These are phyloP conservation scores for Antheraea assamensis DNA, from an alignment of 2,888 invertebrate genomes.

Conservation along the genomic window DNA sequence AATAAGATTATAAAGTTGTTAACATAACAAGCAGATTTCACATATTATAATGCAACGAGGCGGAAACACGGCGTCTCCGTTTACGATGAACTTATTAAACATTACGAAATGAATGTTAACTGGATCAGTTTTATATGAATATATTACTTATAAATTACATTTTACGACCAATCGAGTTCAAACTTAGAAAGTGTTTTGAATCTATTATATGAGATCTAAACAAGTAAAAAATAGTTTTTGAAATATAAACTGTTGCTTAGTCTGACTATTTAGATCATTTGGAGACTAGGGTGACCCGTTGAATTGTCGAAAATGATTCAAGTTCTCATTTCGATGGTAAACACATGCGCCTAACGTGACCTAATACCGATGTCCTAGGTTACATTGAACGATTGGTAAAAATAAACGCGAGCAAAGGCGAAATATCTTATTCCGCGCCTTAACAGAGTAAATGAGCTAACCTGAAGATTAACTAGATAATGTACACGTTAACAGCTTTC, in stretches of 20 bases:
- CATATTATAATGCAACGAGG: neutral
- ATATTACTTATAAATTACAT: neutral
- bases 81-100: neutral
- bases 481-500: too few relatives aligned
- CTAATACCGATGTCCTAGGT: too few relatives aligned
- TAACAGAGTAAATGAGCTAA: too few relatives aligned
- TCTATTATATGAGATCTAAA: neutral
- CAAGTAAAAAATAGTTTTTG: neutral
- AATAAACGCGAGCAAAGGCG: too few relatives aligned
- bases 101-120: neutral
- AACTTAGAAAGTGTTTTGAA: neutral
- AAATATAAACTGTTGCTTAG: neutral
- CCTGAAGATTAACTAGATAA: too few relatives aligned
- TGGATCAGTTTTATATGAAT: neutral
- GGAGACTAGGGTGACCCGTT: too few relatives aligned
- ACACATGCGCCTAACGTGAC: too few relatives aligned
- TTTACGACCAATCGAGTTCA: neutral
- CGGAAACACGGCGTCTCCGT: neutral
- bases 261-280: too few relatives aligned
- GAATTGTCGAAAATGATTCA: too few relatives aligned
- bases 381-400: too few relatives aligned
- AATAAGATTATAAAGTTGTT: slow-evolving; percentile 11
- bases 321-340: too few relatives aligned
- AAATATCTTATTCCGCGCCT: too few relatives aligned
- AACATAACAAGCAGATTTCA: slow-evolving; percentile 4